Evolutionary conservation across 1,140 invertebrate species (phyloP).

Genomic region (Helicoverpa zea): DNA sequence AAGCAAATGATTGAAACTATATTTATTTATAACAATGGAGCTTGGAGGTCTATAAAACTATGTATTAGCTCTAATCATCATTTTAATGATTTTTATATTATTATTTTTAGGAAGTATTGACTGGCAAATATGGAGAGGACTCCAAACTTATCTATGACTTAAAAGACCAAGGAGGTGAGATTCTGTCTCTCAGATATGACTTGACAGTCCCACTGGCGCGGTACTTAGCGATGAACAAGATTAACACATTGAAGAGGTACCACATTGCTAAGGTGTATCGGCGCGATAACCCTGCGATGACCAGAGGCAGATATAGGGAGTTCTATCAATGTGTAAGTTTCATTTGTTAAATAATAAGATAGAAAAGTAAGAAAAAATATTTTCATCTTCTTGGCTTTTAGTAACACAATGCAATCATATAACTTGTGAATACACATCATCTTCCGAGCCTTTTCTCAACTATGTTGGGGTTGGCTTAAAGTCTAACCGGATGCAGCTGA

Average conservation of each 20-base stretch:
- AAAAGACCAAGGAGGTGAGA: constrained; percentile 99
- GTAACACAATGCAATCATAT: too few relatives aligned
- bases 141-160: constrained; percentile 99
- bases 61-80: too few relatives aligned
- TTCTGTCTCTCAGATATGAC: constrained; percentile 96
- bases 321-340: constrained; percentile 99
- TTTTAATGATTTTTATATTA: constrained; percentile 9
- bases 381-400: too few relatives aligned
- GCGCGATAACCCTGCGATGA: constrained; percentile 98
- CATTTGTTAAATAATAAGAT: background rate
- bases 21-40: too few relatives aligned
- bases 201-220: constrained; percentile 98
- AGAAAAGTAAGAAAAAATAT: too few relatives aligned
- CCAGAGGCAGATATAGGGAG: constrained; percentile 97
- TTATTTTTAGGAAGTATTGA: constrained; percentile 95
- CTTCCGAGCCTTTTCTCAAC: too few relatives aligned
- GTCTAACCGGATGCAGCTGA: too few relatives aligned
- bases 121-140: constrained; percentile 99
- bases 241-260: constrained; percentile 97
- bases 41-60: too few relatives aligned
- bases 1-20: too few relatives aligned
- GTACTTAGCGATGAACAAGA: constrained; percentile 99
- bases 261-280: constrained; percentile 99
- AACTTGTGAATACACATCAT: too few relatives aligned
- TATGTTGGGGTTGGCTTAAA: too few relatives aligned